These are phyloP conservation scores for Molothrus aeneus DNA, from an alignment of 2,797 vertebrate genomes.

Conservation along the genomic window DNA sequence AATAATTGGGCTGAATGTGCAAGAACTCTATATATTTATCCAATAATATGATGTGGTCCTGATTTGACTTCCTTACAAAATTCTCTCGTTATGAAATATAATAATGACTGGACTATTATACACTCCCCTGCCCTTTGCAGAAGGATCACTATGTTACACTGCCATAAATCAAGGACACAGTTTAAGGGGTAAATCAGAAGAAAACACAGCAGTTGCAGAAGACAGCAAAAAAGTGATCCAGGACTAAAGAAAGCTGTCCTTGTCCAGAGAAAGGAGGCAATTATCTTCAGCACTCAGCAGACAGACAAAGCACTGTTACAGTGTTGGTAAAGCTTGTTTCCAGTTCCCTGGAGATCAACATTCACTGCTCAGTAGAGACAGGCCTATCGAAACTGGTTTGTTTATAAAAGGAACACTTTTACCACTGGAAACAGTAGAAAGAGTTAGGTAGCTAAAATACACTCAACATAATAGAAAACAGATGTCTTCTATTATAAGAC, in stretches of 20 bases:
- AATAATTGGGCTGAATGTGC: not conserved
- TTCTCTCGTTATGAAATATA: not conserved
- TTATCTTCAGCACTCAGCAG: not conserved
- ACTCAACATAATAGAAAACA: not conserved
- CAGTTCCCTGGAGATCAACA: not conserved
- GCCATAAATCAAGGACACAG: not conserved
- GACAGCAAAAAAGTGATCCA: not conserved
- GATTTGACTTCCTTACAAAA: not conserved
- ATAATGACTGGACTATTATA: not conserved
- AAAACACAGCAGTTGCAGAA: constrained; percentile 27
- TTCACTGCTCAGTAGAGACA: not conserved
- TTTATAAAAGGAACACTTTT: constrained; percentile 12
- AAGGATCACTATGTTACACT: not conserved
- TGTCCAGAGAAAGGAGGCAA: constrained; percentile 2
- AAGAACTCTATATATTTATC: not conserved
- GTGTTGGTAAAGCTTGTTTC: not conserved
- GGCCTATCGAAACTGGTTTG: not conserved
- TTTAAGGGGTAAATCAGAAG: not conserved
- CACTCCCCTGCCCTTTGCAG: not conserved
- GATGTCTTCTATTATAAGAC: not conserved
- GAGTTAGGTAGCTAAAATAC: constrained; percentile 20
- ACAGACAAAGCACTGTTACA: not conserved
- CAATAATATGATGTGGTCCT: not conserved
- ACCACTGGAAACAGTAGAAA: constrained; percentile 7
- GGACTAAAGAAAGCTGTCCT: not conserved